phyloP scores from a whole-genome alignment of 2,113 vertebrate species.

The Vidua macroura region DNA sequence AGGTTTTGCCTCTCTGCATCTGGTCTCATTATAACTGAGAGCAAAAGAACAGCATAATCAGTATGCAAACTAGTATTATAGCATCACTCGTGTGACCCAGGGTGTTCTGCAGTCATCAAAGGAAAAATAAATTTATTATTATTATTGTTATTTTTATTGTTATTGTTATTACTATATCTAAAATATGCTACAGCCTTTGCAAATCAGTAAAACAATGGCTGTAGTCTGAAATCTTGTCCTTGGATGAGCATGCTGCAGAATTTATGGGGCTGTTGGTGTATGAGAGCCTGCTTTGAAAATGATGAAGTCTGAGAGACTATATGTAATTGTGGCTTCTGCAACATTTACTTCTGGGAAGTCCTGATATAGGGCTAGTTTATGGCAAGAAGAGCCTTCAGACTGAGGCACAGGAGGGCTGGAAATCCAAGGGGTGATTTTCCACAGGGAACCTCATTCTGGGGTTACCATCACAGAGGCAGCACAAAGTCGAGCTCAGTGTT shows the following conservation, averaged over 20 bases:
- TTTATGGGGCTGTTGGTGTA: neutral
- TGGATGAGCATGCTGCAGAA: rapidly evolving
- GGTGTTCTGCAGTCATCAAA: neutral
- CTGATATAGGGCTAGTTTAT: rapidly evolving
- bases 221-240: neutral
- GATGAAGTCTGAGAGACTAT: rapidly evolving
- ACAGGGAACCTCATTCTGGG: rapidly evolving
- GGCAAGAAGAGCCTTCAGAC: neutral
- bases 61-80: neutral
- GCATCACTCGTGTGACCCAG: neutral
- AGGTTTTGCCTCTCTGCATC: neutral
- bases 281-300: neutral
- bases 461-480: rapidly evolving
- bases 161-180: neutral
- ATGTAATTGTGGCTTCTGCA: neutral
- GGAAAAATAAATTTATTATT: neutral
- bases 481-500: rapidly evolving
- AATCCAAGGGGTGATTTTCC: neutral
- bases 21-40: neutral
- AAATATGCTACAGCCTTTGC: neutral
- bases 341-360: neutral
- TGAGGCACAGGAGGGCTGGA: neutral
- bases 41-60: neutral
- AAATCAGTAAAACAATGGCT: neutral
- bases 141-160: neutral